Base-by-base conservation (phyloP, 2,888 invertebrate genomes). In the Myopa tessellatipennis region DNA sequence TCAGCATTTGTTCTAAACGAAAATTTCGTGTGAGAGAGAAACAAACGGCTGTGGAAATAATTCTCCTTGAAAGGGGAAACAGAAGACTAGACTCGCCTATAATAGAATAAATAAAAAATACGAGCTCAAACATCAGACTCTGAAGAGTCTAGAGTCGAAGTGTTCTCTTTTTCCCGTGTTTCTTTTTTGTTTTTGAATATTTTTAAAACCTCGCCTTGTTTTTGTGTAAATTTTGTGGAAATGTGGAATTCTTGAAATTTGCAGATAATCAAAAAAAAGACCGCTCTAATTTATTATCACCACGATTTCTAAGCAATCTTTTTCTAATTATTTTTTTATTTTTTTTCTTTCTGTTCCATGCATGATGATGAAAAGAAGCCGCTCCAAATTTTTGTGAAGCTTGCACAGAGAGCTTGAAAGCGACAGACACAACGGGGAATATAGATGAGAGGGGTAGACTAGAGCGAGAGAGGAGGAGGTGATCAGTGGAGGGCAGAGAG, bases 271-370 rank as follows among this genome's bases (percentile, higher is more conserved):
- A 7, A 71, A 52, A 71, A 10, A 7, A 71, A 52, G 58, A 10
- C 1, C 65, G 74, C 74, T 74, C 65, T 52, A 74, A 74, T 74
- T 74, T 34, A 74, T 74, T 45, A 65, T 52, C 26, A 38, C 38
- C 40, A 45, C 65, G 74, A 36, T 18, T 52, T 63, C 63, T 65
- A 36, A 74, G 38, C 34, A 18, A 14, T 73, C 5, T 63, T 45
- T 14, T 52, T 14, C 45, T 14, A 36, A 18, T 14, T 60, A 16
- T 50, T n/a, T 14, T 61, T 55, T 34, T 55, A 34, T 14, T 36
- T 34, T n/a, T 45, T 4, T 18, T n/a, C 4, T 16, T 18, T 70
- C 55, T 6, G 5, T 10, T 26, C 26, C 26, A 26, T 26, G 26
- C 50, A 18, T 16, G 34, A 40, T 26, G 34, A 61, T 34, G n/a